phyloP scores from a whole-genome alignment of 2,113 vertebrate species.

The Sander vitreus region DNA sequence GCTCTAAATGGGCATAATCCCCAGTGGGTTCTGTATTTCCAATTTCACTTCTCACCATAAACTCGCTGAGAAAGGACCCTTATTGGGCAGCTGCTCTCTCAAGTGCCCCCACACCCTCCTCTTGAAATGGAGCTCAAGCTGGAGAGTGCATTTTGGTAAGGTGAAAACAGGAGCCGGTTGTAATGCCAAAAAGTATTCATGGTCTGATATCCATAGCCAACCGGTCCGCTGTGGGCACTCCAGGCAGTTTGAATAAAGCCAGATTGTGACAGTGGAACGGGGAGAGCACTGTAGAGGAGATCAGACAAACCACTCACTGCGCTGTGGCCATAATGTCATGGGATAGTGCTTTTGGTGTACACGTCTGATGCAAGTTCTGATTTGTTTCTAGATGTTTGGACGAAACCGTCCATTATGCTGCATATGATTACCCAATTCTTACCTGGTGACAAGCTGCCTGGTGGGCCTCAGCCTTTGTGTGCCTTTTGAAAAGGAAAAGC shows the following conservation, averaged over 20 bases:
- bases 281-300: conserved; percentile 54
- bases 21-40: conserved; percentile 48
- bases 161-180: conserved; percentile 44
- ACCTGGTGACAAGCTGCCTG: conserved; percentile 3
- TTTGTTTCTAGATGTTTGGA: conserved; percentile 39
- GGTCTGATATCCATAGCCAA: conserved; percentile 48
- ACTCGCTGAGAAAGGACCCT: conserved; percentile 41
- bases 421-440: conserved; percentile 24
- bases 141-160: conserved; percentile 56
- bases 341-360: conserved; percentile 20
- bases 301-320: conserved; percentile 44
- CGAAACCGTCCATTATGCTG: conserved; percentile 13
- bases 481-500: conserved; percentile 12
- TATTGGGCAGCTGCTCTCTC: conserved; percentile 65
- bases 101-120: conserved; percentile 34
- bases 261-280: conserved; percentile 55
- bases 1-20: conserved; percentile 40
- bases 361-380: conserved; percentile 21
- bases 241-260: conserved; percentile 57
- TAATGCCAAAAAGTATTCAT: conserved; percentile 49
- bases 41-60: conserved; percentile 40
- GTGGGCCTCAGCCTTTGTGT: conserved; percentile 14
- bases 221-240: conserved; percentile 20
- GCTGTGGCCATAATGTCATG: conserved; percentile 45
- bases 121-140: conserved; percentile 74